Percentiles rank a stretch among this genome's conserved stretches.
Conservation (phyloP, 53 echinoderm and acorn worm species). For the Crossaster papposus region DNA sequence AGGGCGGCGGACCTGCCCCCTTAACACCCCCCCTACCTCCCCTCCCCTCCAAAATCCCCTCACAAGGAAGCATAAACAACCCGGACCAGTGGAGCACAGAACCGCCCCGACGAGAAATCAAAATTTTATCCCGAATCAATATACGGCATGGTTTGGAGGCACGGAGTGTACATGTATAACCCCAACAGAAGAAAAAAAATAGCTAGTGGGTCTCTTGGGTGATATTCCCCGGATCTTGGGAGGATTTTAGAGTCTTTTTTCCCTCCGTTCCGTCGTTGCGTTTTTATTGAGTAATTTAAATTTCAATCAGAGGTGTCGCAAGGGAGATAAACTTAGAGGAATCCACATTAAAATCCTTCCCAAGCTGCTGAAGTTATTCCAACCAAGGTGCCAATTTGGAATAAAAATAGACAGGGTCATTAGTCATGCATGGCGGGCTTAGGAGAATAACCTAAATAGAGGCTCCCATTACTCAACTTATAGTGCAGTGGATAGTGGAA, state of each 20-base stretch:
- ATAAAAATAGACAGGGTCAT: conserved; percentile 51
- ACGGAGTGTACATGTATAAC: neutral
- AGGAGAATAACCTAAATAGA: conserved; percentile 54
- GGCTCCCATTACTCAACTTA: neutral
- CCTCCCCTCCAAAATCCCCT: conserved; percentile 32
- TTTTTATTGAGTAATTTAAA: conserved; percentile 65
- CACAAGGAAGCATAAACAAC: conserved; percentile 39
- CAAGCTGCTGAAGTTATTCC: conserved; percentile 27
- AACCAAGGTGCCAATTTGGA: conserved; percentile 57
- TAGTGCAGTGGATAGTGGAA: neutral
- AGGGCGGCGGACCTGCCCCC: conserved; percentile 13
- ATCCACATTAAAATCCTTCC: conserved; percentile 52
- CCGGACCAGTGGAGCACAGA: conserved; percentile 45
- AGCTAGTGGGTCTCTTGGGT: conserved; percentile 16
- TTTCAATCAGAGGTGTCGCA: conserved; percentile 56
- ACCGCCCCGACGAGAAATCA: conserved; percentile 50
- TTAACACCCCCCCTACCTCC: neutral
- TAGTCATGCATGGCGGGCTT: conserved; percentile 50
- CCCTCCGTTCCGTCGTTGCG: neutral
- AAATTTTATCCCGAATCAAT: conserved; percentile 65
- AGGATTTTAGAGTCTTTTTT: conserved; percentile 58
- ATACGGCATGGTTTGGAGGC: conserved; percentile 27
- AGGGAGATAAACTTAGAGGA: conserved; percentile 50
- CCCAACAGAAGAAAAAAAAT: neutral
- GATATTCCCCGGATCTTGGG: conserved; percentile 40